phyloP scores from a whole-genome alignment of 2,113 vertebrate genomes.

The Laterallus jamaicensis region DNA sequence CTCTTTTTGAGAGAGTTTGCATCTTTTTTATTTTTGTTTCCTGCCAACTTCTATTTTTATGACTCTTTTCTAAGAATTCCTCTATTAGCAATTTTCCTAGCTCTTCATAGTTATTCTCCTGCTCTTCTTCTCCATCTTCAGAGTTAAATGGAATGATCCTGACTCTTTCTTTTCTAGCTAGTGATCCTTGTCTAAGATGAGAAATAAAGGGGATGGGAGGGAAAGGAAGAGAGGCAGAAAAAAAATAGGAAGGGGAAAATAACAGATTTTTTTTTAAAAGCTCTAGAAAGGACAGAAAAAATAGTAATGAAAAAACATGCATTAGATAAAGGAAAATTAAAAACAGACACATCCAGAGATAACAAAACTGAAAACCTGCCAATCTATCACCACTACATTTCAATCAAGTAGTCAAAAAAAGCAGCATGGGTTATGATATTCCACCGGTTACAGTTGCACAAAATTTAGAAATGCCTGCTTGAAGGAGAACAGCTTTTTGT shows the following conservation, averaged over 20 bases:
- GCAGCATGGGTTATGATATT: neutral
- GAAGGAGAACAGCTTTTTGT: constrained; percentile 24
- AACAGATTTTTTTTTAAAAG: constrained; percentile 38
- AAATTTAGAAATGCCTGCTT: constrained; percentile 21
- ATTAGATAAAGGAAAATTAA: constrained; percentile 40
- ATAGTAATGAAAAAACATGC: constrained; percentile 24
- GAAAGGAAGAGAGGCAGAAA: constrained; percentile 57
- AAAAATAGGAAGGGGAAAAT: constrained; percentile 51
- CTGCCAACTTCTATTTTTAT: constrained; percentile 83
- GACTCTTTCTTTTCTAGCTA: constrained; percentile 85
- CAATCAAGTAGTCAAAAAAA: constrained; percentile 21
- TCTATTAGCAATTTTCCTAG: constrained; percentile 77
- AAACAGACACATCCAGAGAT: neutral
- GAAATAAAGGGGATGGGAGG: constrained; percentile 48
- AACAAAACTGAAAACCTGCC: neutral
- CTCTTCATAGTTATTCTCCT: constrained; percentile 80
- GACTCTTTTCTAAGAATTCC: constrained; percentile 80
- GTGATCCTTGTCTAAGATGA: constrained; percentile 71
- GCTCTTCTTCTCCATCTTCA: constrained; percentile 83
- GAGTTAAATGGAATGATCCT: constrained; percentile 87
- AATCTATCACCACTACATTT: neutral
- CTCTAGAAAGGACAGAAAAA: constrained; percentile 14
- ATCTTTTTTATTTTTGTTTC: constrained; percentile 65
- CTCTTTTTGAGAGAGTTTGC: constrained; percentile 35
- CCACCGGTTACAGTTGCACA: neutral